Base-by-base conservation (phyloP, 2,797 vertebrate genomes). In the Leucoraja ocellata region DNA sequence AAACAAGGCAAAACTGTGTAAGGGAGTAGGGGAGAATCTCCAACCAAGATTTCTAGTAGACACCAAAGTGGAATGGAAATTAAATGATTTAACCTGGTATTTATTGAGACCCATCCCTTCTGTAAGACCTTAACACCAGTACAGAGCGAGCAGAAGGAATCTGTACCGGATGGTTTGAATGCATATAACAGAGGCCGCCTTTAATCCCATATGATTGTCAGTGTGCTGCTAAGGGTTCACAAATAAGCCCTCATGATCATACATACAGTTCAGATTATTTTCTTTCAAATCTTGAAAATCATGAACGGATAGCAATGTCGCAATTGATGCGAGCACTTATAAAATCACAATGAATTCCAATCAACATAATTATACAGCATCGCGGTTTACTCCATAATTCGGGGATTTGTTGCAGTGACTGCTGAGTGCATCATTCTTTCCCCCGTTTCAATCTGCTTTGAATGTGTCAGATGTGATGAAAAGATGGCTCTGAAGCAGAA, bases 181-280 rank as follows among this genome's bases (percentile, higher is more conserved):
- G 16, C 61, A 68, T 9, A 14, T 32, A 32, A n/a, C 32, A 23
- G n/a, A 68, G n/a, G n/a, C 61, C 23, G 21, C n/a, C 63, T 68
- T 88, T 88, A 32, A 23, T 88, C 11, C 63, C 18, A 36, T 36
- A 10, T 36, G n/a, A 88, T 36, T 68, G 84, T 21, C 16, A 68
- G 61, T 16, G 0, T 18, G 61, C 14, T 88, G 11, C 65, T 65
- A 65, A 36, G 63, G 4, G 5, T 61, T 21, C n/a, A 32, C 58
- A 86, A n/a, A 88, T 88, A 88, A 88, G n/a, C 23, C 84, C 65
- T 68, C 84, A n/a, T 88, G 84, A 88, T 88, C 68, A 88, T 36
- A 68, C 84, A 54, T 54, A 65, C 84, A 88, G 32, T 68, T 36
- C 84, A 88, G 84, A 68, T 88, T 32, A 68, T 68, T 68, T 88